Percentiles rank a stretch among this genome's conserved stretches.
Evolutionary conservation across 2,888 invertebrate species (phyloP).

Genomic region (Drosophila lutescens): DNA sequence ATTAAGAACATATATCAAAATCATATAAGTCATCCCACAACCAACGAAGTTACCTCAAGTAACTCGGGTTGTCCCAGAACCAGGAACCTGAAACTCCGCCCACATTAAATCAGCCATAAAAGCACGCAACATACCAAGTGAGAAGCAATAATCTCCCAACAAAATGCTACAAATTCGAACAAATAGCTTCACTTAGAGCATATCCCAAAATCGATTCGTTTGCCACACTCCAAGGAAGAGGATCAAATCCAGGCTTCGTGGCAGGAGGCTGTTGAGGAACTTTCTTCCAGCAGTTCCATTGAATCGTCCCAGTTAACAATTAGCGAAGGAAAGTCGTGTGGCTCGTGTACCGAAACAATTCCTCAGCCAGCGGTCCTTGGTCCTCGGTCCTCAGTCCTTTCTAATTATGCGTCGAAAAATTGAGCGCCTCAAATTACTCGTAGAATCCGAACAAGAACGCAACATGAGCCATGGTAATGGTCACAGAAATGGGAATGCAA

Average conservation of each 20-base stretch:
- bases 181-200: conserved; percentile 3
- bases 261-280: conserved; percentile 6
- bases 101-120: neutral
- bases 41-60: neutral
- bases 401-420: conserved; percentile 66
- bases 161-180: neutral
- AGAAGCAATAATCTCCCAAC: neutral
- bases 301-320: conserved; percentile 47
- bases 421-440: conserved; percentile 64
- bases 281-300: conserved; percentile 18
- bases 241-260: conserved; percentile 14
- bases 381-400: conserved; percentile 4
- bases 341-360: conserved; percentile 61
- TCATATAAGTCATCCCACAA: neutral
- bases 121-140: neutral
- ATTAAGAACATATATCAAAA: neutral
- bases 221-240: conserved; percentile 30
- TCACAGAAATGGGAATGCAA: conserved; percentile 53
- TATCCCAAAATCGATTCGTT: conserved; percentile 23
- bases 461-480: conserved; percentile 63
- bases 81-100: neutral
- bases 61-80: neutral
- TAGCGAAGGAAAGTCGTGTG: conserved; percentile 51
- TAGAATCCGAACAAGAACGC: conserved; percentile 52
- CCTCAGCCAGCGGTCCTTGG: conserved; percentile 67